Evolutionary conservation across 1,140 invertebrate species (phyloP), one percentile per base, ranked within the genome.

Genomic region (Agrypnia vestita): DNA sequence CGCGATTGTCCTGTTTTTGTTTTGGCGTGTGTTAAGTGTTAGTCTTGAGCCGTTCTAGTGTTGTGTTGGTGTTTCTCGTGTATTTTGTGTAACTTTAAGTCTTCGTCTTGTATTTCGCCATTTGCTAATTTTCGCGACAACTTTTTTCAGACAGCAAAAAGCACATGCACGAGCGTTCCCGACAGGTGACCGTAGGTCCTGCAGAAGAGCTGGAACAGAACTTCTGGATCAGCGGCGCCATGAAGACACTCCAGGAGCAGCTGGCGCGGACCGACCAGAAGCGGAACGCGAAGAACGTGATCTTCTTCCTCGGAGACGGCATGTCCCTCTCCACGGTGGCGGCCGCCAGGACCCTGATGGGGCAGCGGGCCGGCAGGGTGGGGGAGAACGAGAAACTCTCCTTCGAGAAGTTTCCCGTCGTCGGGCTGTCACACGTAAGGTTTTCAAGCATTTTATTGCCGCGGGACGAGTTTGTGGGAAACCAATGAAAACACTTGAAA

Each of bases 281-380:
- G 67, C 86, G 81, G 3, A 72, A 84, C 1, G 88, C 88, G 0
- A 89, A 88, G 82, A 96, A 96, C 86, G 91, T 95, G 0, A 94
- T 96, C 61, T 84, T 96, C 9, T 96, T 96, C 84, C 86, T 97
- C 21, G 95, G 95, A 0, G 95, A 96, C 86, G 95, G 94, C 1
- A 96, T 96, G 94, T 94, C 94, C 0, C 86, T 96, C 51, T 88
- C 94, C 0, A 95, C 95, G 0, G 84, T 96, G 43, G 92, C 94
- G 47, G 94, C 94, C 0, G 91, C 93, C 0, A 89, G 95, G 44
- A 93, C 93, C 0, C 92, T 91, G 69, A 90, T 91, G 75, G 94
- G 94, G 0, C 93, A 95, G 84, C 69, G 87, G 53, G 85, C 90
- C 3, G 89, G 89, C 4, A 88, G 91, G 0, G 84, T 89, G 3